Percentiles rank a stretch among this genome's conserved stretches.
Conservation (phyloP, 1,140 invertebrate genomes). For the Anoplophora glabripennis region DNA sequence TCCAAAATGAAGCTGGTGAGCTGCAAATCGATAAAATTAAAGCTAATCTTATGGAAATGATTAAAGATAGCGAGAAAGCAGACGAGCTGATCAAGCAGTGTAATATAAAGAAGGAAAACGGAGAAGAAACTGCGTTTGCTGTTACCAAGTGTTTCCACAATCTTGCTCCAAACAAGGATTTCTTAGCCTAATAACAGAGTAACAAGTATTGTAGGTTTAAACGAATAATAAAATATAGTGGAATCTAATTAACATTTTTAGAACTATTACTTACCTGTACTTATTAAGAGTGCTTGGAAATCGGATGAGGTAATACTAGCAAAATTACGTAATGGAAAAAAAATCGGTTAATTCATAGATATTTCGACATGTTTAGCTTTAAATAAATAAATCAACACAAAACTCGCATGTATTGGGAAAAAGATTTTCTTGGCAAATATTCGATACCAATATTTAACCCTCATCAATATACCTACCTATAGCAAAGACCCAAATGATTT, state of each 20-base stretch:
- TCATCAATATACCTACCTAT: too few relatives aligned
- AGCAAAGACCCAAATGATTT: too few relatives aligned
- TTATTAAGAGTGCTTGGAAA: too few relatives aligned
- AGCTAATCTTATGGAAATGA: slow-evolving; percentile 44
- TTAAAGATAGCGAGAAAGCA: slow-evolving; percentile 39
- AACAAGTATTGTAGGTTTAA: background rate
- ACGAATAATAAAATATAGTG: background rate
- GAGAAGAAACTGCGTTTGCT: slow-evolving; percentile 28
- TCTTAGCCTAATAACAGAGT: slow-evolving; percentile 17
- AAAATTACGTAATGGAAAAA: too few relatives aligned
- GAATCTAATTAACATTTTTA: background rate
- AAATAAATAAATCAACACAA: too few relatives aligned
- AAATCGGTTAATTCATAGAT: too few relatives aligned
- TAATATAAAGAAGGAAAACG: slow-evolving; percentile 17
- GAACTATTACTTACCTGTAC: too few relatives aligned
- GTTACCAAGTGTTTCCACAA: slow-evolving; percentile 22
- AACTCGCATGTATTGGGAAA: too few relatives aligned
- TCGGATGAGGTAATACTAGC: too few relatives aligned
- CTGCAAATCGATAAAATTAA: slow-evolving; percentile 47
- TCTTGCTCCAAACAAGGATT: slow-evolving; percentile 11
- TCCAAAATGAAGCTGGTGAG: slow-evolving; percentile 46
- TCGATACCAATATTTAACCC: too few relatives aligned
- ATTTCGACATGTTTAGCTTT: too few relatives aligned
- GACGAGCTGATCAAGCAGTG: slow-evolving; percentile 27
- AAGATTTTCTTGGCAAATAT: too few relatives aligned